These are phyloP conservation scores for Coelopa frigida DNA, from an alignment of 1,140 invertebrate species.

Conservation along the genomic window DNA sequence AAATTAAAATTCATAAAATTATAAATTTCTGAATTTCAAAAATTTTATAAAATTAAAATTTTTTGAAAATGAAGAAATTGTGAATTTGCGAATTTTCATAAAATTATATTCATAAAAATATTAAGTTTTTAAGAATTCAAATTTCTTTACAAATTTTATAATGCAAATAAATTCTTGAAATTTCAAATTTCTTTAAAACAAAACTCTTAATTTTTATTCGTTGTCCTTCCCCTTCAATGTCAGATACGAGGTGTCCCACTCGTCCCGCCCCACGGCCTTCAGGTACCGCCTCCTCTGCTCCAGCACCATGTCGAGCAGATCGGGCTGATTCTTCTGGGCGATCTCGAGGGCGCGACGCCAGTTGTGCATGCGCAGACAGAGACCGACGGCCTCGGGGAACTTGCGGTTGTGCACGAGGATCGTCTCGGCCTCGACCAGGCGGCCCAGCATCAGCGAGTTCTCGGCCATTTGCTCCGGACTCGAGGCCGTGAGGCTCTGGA, in stretches of 20 bases:
- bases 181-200: too few relatives aligned
- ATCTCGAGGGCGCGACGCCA: constrained; percentile 85
- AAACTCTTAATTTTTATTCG: too few relatives aligned
- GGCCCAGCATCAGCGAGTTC: constrained; percentile 71
- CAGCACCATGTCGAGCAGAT: constrained; percentile 71
- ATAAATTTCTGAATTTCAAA: too few relatives aligned
- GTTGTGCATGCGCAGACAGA: constrained; percentile 76
- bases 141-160: too few relatives aligned
- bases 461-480: constrained; percentile 65
- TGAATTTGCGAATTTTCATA: too few relatives aligned
- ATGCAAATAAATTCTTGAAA: too few relatives aligned
- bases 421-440: constrained; percentile 71
- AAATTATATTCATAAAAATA: too few relatives aligned
- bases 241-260: constrained; percentile 68
- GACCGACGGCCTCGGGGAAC: constrained; percentile 66
- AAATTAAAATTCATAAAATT: too few relatives aligned
- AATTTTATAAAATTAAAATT: too few relatives aligned
- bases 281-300: constrained; percentile 70
- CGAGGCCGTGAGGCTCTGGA: constrained; percentile 47
- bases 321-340: constrained; percentile 69
- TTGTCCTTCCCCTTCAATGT: constrained; percentile 53
- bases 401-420: constrained; percentile 73
- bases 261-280: constrained; percentile 62
- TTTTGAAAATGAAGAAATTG: too few relatives aligned
- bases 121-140: too few relatives aligned